Base-by-base conservation (phyloP, 2,113 vertebrate species). In the Galbula dea region DNA sequence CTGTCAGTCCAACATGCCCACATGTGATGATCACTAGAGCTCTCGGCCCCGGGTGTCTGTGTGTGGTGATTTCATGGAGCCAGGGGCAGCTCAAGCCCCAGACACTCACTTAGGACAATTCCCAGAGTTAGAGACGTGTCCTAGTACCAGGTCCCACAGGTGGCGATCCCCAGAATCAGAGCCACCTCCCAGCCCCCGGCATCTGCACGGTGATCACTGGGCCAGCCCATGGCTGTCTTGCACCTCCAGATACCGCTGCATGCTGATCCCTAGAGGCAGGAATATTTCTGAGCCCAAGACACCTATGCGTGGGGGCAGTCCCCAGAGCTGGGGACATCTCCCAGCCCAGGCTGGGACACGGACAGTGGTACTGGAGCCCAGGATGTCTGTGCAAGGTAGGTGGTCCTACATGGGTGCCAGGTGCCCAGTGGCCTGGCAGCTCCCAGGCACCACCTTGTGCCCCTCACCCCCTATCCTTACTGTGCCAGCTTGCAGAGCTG, bases 381-480 rank as follows among this genome's bases (percentile, higher is more conserved):
- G 51, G 65, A 8, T 37, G 32, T 51, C 24, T 16, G 32, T 55
- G 52, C 32, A 32, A 65, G 54, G 30, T 54, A 37, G 20, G 54
- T 24, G 10, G 45, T 68, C 52, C 84, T 43, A 3, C 12, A 61
- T 30, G 54, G 22, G 34, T 34, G 51, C 71, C 2, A 2, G 26
- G 8, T 82, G 57, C 49, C 45, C 48, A 10, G 30, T 5, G 7
- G 55, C 39, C 77, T n/a, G 32, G 75, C 59, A 77, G 82, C 55
- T 92, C 82, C 88, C 1, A 10, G 85, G 92, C 51, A 79, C 94
- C 92, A 88, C 92, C 95, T 93, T 73, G 79, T 95, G 93, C 81
- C 32, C 58, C 34, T 14, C 55, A 4, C 16, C 12, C 34, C 18
- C 4, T 80, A 29, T 73, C 17, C 41, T 61, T 52, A 32, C 55